phyloP scores from a whole-genome alignment of 2,113 vertebrate species.

The Epinephelus moara region DNA sequence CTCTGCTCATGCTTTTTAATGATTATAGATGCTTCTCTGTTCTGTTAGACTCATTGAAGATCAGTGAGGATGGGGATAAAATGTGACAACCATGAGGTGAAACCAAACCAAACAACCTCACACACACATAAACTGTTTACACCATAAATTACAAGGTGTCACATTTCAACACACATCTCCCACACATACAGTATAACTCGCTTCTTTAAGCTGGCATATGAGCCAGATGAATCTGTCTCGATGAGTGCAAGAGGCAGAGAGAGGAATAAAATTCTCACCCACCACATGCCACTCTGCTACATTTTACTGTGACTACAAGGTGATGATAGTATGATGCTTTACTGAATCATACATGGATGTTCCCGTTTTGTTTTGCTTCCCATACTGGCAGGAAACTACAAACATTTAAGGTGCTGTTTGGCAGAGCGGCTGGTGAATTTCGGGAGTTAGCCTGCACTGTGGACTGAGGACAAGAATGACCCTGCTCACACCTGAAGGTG shows the following conservation, averaged over 20 bases:
- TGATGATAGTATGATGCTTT: not conserved
- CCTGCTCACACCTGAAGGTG: not conserved
- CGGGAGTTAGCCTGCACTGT: not conserved
- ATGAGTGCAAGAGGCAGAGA: not conserved
- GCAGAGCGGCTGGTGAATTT: not conserved
- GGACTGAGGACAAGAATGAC: not conserved
- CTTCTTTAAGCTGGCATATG: not conserved
- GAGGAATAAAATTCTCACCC: not conserved
- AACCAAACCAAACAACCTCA: not conserved
- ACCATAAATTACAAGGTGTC: not conserved
- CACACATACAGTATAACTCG: not conserved
- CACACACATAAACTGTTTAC: not conserved
- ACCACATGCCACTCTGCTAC: not conserved
- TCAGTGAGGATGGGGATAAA: not conserved
- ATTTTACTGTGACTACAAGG: not conserved
- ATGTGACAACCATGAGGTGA: not conserved
- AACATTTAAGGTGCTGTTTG: not conserved
- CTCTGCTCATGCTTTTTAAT: not conserved
- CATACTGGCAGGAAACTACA: slow-evolving; percentile 7
- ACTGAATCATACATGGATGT: not conserved
- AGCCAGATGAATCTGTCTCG: not conserved
- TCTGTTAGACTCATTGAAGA: not conserved
- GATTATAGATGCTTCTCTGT: not conserved
- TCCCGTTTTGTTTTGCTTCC: not conserved
- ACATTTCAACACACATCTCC: not conserved